Conservation (phyloP, 2,888 invertebrate species). For the Malacosoma neustria region DNA sequence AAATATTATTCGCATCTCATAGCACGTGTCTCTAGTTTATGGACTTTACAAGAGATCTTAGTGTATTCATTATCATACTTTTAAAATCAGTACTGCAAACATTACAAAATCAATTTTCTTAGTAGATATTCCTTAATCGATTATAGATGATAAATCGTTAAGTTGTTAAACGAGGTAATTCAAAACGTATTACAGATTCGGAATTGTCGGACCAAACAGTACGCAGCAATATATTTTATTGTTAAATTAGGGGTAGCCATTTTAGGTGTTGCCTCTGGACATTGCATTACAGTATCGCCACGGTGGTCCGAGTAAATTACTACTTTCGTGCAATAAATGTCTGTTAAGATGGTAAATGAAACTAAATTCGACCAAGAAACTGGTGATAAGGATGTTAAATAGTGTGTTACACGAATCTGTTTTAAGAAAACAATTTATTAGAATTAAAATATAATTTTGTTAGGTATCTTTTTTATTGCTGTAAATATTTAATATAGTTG, state of each 20-base stretch:
- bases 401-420: background rate
- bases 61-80: no score
- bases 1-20: no score
- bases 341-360: background rate
- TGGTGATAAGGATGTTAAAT: background rate
- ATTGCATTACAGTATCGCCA: constrained; percentile 1
- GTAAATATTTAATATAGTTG: no score
- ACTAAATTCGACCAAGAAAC: background rate
- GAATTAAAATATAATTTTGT: no score
- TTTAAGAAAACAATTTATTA: no score
- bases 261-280: constrained; percentile 4
- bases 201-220: background rate
- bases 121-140: background rate
- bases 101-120: no score
- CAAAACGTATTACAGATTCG: background rate
- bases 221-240: constrained; percentile 11
- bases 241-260: constrained; percentile 4
- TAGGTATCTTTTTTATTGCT: no score
- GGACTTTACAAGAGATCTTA: no score
- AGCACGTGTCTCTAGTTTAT: no score
- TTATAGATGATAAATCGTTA: background rate
- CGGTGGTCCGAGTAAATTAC: background rate
- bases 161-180: background rate
- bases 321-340: background rate
- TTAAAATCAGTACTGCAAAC: no score